A percentile compares a stretch with the other conserved stretches of the same genome.
These are phyloP conservation scores for Anorthoa munda DNA, from an alignment of 2,888 invertebrate species.

Conservation along the genomic window DNA sequence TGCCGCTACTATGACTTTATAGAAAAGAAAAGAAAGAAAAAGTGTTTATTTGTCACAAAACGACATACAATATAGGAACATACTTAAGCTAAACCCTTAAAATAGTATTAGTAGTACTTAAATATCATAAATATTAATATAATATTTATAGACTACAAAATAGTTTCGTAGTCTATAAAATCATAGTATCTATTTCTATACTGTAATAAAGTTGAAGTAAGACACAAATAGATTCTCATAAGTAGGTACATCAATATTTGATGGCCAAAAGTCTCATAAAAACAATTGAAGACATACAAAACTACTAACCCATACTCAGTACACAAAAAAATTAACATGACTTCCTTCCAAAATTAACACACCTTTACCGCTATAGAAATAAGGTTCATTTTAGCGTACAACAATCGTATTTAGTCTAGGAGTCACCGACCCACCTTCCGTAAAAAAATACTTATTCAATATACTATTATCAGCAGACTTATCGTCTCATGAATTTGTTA, in stretches of 20 bases:
- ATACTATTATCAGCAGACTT: slow-evolving; percentile 54
- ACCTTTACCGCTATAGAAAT: accelerated
- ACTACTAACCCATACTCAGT: slow-evolving; percentile 65
- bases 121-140: too few species aligned
- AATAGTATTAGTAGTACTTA: too few species aligned
- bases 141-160: too few species aligned
- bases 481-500: slow-evolving; percentile 56
- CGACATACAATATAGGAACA: too few species aligned
- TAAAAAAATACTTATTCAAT: slow-evolving; percentile 56
- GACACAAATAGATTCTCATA: neutral
- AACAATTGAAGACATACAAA: slow-evolving; percentile 60
- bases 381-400: slow-evolving; percentile 32
- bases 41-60: too few species aligned
- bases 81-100: too few species aligned
- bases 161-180: too few species aligned
- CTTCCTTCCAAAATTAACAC: neutral
- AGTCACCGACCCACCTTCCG: slow-evolving; percentile 60
- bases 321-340: slow-evolving; percentile 19
- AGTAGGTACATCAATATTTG: slow-evolving; percentile 4
- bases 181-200: too few species aligned
- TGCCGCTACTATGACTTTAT: too few species aligned
- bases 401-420: slow-evolving; percentile 2
- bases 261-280: slow-evolving; percentile 20
- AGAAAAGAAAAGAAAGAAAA: too few species aligned
- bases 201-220: too few species aligned